A percentile compares a stretch with the other conserved stretches of the same genome.
Evolutionary conservation across 2,888 invertebrate species (phyloP).

Genomic region (Apotomis turbidana): DNA sequence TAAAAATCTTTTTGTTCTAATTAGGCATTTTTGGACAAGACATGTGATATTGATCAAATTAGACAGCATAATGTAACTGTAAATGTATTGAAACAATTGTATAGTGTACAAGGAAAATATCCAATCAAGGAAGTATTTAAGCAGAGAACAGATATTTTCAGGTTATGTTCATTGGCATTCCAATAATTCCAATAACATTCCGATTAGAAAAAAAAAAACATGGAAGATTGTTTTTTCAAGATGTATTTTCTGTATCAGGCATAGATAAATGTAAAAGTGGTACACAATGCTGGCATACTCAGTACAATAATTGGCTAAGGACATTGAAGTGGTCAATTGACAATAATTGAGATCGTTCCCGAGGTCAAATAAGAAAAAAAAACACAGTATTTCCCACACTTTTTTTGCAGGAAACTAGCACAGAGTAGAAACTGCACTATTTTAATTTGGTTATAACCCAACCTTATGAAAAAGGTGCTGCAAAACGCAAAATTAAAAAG

Average conservation of each 20-base stretch:
- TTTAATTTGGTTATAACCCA: slow-evolving; percentile 55
- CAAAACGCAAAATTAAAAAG: slow-evolving; percentile 49
- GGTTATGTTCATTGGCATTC: slow-evolving; percentile 27
- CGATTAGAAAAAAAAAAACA: slow-evolving; percentile 29
- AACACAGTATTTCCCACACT: slow-evolving; percentile 42
- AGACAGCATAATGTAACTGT: too few species aligned
- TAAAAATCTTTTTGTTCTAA: too few species aligned
- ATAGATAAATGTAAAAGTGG: slow-evolving; percentile 45
- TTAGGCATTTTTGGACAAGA: too few species aligned
- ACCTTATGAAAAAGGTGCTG: slow-evolving; percentile 57
- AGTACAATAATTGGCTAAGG: slow-evolving; percentile 60
- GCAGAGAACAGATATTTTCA: background rate
- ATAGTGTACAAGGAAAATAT: slow-evolving; percentile 4
- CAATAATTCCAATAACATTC: slow-evolving; percentile 33
- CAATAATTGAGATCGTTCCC: slow-evolving; percentile 65
- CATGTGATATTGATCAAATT: too few species aligned
- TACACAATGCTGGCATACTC: slow-evolving; percentile 44
- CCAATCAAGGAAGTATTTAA: background rate
- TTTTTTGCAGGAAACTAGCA: slow-evolving; percentile 50
- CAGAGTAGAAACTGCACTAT: slow-evolving; percentile 46
- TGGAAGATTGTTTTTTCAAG: slow-evolving; percentile 42
- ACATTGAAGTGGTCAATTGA: slow-evolving; percentile 64
- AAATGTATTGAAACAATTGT: background rate
- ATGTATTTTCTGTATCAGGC: slow-evolving; percentile 29
- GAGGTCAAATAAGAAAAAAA: slow-evolving; percentile 55